Evolutionary conservation across 2,888 invertebrate species (phyloP).

Genomic region (Beris morrisii): DNA sequence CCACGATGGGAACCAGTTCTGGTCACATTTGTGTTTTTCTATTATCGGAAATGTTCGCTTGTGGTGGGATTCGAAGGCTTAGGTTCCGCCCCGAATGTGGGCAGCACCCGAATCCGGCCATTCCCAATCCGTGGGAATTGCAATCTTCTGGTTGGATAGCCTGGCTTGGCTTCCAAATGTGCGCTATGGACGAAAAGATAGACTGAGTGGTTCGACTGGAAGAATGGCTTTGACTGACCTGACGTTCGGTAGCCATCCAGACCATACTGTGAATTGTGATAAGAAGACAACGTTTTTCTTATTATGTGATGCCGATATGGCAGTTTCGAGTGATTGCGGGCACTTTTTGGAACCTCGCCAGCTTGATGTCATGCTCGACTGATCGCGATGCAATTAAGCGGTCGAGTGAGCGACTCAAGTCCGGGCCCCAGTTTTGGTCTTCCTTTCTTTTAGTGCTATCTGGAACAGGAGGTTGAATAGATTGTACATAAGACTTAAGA

Average conservation of each 20-base stretch:
- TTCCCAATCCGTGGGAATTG: not conserved
- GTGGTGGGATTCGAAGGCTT: not conserved
- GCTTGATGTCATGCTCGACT: constrained; percentile 26
- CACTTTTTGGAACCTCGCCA: not conserved
- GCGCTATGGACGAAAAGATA: constrained; percentile 14
- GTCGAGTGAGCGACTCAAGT: constrained; percentile 18
- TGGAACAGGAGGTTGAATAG: too few species aligned
- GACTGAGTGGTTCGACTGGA: constrained; percentile 24
- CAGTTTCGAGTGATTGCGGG: constrained; percentile 5
- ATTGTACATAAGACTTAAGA: too few species aligned
- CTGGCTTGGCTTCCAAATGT: not conserved
- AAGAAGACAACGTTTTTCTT: not conserved
- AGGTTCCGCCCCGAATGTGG: constrained; percentile 11
- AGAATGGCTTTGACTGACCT: constrained; percentile 9
- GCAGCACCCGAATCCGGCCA: not conserved
- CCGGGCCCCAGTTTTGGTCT: not conserved
- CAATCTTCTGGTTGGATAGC: constrained; percentile 6
- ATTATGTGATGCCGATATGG: constrained; percentile 16
- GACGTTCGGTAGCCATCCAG: constrained; percentile 13
- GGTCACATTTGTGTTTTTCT: not conserved
- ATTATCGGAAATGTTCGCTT: not conserved
- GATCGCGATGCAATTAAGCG: constrained; percentile 26
- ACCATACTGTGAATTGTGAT: constrained; percentile 4
- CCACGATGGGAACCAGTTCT: not conserved
- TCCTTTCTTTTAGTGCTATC: too few species aligned